These are phyloP conservation scores for Serranochromis macrocephalus DNA, from an alignment of 2,113 vertebrate species.

Conservation along the genomic window DNA sequence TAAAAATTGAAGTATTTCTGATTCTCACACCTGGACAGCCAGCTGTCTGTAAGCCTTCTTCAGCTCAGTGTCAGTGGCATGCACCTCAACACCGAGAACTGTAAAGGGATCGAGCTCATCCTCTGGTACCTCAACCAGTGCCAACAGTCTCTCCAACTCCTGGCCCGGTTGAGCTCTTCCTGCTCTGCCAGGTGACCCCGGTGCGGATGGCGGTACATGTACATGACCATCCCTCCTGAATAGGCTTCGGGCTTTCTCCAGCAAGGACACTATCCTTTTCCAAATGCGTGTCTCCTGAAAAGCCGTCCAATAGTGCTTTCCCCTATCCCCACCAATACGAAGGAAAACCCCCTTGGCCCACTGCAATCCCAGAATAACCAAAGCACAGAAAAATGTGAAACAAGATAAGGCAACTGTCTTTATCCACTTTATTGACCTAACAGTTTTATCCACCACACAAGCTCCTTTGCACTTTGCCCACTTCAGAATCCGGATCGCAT, in stretches of 20 bases:
- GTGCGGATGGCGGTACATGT: neutral
- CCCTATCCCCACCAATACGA: slow-evolving; percentile 50
- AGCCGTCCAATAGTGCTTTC: slow-evolving; percentile 59
- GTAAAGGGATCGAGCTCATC: slow-evolving; percentile 88
- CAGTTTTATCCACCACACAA: slow-evolving; percentile 50
- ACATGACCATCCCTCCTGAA: slow-evolving; percentile 19
- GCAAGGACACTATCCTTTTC: slow-evolving; percentile 47
- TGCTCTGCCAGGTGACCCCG: slow-evolving; percentile 58
- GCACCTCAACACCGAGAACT: slow-evolving; percentile 82
- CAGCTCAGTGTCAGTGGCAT: slow-evolving; percentile 82
- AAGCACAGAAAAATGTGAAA: slow-evolving; percentile 66
- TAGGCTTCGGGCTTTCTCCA: slow-evolving; percentile 34
- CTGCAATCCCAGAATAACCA: slow-evolving; percentile 65
- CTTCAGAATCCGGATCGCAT: slow-evolving; percentile 56
- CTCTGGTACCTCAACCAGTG: slow-evolving; percentile 80
- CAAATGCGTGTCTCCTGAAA: slow-evolving; percentile 68
- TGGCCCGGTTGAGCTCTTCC: slow-evolving; percentile 69
- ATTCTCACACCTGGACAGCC: slow-evolving; percentile 71
- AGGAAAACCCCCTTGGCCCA: slow-evolving; percentile 36
- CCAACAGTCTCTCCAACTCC: slow-evolving; percentile 82
- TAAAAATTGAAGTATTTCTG: neutral
- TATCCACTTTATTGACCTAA: slow-evolving; percentile 25
- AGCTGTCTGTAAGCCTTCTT: slow-evolving; percentile 86
- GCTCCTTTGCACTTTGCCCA: slow-evolving; percentile 43
- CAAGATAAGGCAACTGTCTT: slow-evolving; percentile 65